These are phyloP conservation scores for Archaeoteleia sp. DNA, from an alignment of 2,888 invertebrate species.

Conservation along the genomic window DNA sequence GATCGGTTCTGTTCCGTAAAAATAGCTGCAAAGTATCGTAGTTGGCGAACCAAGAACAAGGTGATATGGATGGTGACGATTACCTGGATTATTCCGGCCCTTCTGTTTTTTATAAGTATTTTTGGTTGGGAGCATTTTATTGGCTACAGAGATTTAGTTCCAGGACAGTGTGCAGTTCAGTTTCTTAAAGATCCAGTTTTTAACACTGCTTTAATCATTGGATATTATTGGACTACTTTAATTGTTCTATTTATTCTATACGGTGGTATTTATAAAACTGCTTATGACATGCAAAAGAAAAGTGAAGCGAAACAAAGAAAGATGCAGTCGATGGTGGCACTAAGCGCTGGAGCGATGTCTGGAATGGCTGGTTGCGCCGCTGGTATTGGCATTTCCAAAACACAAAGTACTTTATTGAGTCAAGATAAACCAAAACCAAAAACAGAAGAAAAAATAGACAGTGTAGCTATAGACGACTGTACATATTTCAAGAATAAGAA, in stretches of 20 bases:
- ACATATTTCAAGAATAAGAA: slow-evolving; percentile 32
- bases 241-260: slow-evolving; percentile 96
- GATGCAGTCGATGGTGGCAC: slow-evolving; percentile 95
- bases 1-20: slow-evolving; percentile 99
- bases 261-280: slow-evolving; percentile 97
- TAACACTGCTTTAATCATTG: slow-evolving; percentile 96
- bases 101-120: slow-evolving; percentile 97
- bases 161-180: slow-evolving; percentile 95
- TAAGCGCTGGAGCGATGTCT: slow-evolving; percentile 92
- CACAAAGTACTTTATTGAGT: slow-evolving; percentile 80
- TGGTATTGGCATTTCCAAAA: slow-evolving; percentile 89
- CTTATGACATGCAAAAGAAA: slow-evolving; percentile 97
- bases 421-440: slow-evolving; percentile 83
- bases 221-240: slow-evolving; percentile 98
- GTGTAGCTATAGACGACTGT: slow-evolving; percentile 52
- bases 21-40: slow-evolving; percentile 96
- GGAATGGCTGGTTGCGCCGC: slow-evolving; percentile 93
- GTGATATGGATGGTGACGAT: slow-evolving; percentile 97
- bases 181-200: slow-evolving; percentile 98
- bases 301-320: slow-evolving; percentile 97
- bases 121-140: slow-evolving; percentile 99
- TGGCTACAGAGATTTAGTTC: slow-evolving; percentile 90
- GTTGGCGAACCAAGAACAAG: slow-evolving; percentile 95
- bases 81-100: slow-evolving; percentile 97
- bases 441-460: slow-evolving; percentile 65